These are phyloP conservation scores for Epizoanthus illoricatus DNA, from an alignment of 92 coral and sea anemone species.

Conservation along the genomic window DNA sequence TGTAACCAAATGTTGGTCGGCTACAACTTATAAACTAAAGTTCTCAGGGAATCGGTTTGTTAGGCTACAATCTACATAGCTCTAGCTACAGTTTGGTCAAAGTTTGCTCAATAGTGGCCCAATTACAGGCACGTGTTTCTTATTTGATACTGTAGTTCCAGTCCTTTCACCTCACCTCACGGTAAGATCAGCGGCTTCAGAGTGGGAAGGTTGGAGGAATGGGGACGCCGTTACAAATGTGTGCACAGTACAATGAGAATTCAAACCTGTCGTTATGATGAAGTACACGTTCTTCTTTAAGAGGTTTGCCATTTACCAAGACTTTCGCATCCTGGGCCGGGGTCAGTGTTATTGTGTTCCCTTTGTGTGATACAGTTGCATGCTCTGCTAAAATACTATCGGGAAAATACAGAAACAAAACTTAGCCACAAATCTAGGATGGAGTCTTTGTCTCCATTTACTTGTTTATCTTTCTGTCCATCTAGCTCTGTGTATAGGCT, in stretches of 20 bases:
- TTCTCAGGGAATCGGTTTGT: no score
- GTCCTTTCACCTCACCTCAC: neutral
- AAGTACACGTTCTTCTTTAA: constrained; percentile 56
- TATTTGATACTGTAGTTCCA: neutral
- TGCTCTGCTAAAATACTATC: constrained; percentile 73
- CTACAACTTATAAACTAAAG: no score
- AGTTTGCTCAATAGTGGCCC: no score
- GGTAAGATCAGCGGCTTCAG: no score
- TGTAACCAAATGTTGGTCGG: no score
- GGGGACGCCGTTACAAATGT: neutral
- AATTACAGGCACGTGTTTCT: no score
- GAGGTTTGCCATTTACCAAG: constrained; percentile 79
- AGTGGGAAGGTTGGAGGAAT: neutral
- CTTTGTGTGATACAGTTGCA: constrained; percentile 65
- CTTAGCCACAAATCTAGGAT: neutral
- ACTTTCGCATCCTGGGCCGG: constrained; percentile 78
- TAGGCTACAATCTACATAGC: no score
- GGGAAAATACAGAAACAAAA: neutral
- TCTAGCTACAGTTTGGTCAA: no score
- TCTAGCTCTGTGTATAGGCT: neutral
- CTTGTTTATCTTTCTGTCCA: neutral
- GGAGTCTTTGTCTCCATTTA: neutral
- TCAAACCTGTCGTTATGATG: constrained; percentile 90
- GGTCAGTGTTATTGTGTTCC: constrained; percentile 57
- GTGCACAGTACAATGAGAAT: neutral